Conservation (phyloP, 2,113 vertebrate genomes). For the Cranoglanis bouderius region DNA sequence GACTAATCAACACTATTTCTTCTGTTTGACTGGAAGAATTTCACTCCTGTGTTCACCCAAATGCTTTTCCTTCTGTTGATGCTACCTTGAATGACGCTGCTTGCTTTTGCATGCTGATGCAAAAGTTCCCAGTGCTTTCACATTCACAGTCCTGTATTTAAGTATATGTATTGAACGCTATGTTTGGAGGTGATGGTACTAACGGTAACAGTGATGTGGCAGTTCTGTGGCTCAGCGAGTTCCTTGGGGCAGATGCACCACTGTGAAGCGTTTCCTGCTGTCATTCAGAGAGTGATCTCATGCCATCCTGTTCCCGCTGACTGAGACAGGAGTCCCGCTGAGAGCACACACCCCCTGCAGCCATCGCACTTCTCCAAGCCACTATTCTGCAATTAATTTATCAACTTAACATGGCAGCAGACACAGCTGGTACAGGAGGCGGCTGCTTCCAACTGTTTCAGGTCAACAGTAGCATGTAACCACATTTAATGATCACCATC, state of each 20-base stretch:
- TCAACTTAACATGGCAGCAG: conserved; percentile 26
- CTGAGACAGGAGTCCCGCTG: conserved; percentile 2
- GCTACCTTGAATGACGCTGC: background rate
- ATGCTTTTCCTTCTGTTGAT: background rate
- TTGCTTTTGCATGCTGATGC: conserved; percentile 13
- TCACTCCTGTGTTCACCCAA: background rate
- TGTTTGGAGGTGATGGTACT: conserved; percentile 9
- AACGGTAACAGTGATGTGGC: background rate
- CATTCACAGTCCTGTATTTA: conserved; percentile 1
- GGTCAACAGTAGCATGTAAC: conserved; percentile 26
- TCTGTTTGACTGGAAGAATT: background rate
- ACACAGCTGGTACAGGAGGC: conserved; percentile 26
- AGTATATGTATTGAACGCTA: background rate
- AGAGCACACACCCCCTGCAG: conserved; percentile 15
- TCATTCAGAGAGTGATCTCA: background rate
- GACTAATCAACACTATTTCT: background rate
- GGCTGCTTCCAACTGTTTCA: conserved; percentile 30
- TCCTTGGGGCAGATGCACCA: conserved; percentile 18
- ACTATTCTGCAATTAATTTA: conserved; percentile 26
- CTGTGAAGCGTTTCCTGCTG: conserved; percentile 24
- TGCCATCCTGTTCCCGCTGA: background rate
- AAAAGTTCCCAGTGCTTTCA: background rate
- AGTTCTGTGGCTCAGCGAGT: conserved; percentile 7
- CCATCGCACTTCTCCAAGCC: background rate
- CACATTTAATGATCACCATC: background rate